Percentiles rank a stretch among this genome's conserved stretches.
phyloP scores from a whole-genome alignment of 2,797 vertebrate species.

The Hirundo rustica region DNA sequence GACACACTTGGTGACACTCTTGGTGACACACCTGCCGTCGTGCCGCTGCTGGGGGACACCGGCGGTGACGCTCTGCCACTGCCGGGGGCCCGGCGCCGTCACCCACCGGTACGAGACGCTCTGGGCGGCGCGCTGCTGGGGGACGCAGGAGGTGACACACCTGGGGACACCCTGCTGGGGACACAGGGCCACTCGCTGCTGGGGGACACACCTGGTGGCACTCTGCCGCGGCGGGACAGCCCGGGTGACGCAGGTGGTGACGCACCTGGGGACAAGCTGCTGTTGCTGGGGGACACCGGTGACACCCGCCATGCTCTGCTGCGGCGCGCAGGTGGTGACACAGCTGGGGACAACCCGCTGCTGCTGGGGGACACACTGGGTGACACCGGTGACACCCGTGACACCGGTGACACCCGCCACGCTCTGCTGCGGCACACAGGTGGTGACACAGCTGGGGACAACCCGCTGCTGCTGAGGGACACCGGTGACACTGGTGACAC shows the following conservation, averaged over 20 bases:
- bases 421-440: too few species aligned
- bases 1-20: not conserved
- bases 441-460: too few species aligned
- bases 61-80: not conserved
- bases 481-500: too few species aligned
- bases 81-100: accelerated
- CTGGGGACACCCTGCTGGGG: not conserved
- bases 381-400: too few species aligned
- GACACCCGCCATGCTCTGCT: too few species aligned
- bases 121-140: not conserved
- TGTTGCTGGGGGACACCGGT: not conserved
- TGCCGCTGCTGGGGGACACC: not conserved
- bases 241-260: not conserved
- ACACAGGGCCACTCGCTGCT: not conserved
- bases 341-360: too few species aligned
- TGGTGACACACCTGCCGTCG: not conserved
- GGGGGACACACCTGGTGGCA: not conserved
- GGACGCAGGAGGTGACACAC: not conserved
- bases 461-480: too few species aligned
- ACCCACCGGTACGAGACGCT: accelerated
- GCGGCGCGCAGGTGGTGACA: too few species aligned
- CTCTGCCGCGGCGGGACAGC: accelerated
- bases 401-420: too few species aligned
- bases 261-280: accelerated
- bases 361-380: not conserved